phyloP scores from a whole-genome alignment of 2,888 invertebrate genomes.

The Leuctra nigra region DNA sequence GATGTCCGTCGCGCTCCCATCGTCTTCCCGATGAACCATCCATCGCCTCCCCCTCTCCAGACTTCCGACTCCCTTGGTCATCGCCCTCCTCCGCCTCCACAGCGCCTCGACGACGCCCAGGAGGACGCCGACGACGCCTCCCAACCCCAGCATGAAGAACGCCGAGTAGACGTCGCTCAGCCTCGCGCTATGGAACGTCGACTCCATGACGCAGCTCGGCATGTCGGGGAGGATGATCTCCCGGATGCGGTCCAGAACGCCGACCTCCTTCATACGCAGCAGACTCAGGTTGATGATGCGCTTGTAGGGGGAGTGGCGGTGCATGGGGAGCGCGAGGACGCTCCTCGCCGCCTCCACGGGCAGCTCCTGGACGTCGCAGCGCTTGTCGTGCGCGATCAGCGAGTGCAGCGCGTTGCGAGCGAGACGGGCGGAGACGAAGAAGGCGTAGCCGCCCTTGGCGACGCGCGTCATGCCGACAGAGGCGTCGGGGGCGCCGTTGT shows the following conservation, averaged over 20 bases:
- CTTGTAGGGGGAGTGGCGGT: slow-evolving; percentile 50
- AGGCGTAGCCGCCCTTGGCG: slow-evolving; percentile 50
- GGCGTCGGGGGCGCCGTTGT: slow-evolving; percentile 45
- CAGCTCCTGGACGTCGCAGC: slow-evolving; percentile 51
- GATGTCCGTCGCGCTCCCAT: too few relatives aligned
- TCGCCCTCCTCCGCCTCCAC: slow-evolving; percentile 13
- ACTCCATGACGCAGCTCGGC: slow-evolving; percentile 48
- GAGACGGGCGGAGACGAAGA: slow-evolving; percentile 54
- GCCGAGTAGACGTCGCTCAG: slow-evolving; percentile 54
- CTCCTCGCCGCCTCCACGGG: slow-evolving; percentile 50
- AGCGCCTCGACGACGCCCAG: slow-evolving; percentile 20
- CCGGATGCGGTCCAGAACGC: slow-evolving; percentile 37
- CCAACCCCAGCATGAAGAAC: slow-evolving; percentile 43
- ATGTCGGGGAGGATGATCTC: slow-evolving; percentile 42
- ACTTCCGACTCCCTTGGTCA: not conserved
- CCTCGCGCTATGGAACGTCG: slow-evolving; percentile 52
- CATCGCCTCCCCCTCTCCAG: not conserved
- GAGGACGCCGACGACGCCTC: slow-evolving; percentile 37
- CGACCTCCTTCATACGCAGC: slow-evolving; percentile 39
- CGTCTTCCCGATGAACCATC: too few relatives aligned
- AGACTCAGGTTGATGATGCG: slow-evolving; percentile 49
- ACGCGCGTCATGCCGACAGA: slow-evolving; percentile 50
- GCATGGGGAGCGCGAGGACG: slow-evolving; percentile 51
- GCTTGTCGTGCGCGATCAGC: slow-evolving; percentile 39
- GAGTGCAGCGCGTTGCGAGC: slow-evolving; percentile 47